Evolutionary conservation across 2,797 vertebrate genomes (phyloP).

Genomic region (Phaenicophaeus curvirostris): DNA sequence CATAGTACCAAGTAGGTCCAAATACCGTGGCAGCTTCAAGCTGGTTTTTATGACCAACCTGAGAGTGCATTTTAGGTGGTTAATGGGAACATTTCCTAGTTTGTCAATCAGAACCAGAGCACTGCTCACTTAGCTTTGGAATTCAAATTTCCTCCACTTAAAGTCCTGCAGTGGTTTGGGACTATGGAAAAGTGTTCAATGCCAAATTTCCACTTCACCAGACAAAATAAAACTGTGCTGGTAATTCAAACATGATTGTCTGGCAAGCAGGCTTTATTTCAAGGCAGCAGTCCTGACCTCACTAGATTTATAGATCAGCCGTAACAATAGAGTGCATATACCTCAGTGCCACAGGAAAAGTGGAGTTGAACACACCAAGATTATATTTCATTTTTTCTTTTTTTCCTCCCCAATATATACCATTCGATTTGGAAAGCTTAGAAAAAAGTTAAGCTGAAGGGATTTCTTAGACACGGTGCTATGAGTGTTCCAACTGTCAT

Average conservation of each 20-base stretch:
- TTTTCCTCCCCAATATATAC: not conserved
- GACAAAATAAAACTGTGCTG: constrained; percentile 77
- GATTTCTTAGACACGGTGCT: not conserved
- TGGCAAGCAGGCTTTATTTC: constrained; percentile 67
- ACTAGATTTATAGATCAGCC: constrained; percentile 66
- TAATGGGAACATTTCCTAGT: constrained; percentile 69
- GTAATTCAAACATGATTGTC: constrained; percentile 64
- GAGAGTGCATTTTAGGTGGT: constrained; percentile 62
- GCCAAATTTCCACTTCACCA: constrained; percentile 75
- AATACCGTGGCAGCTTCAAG: constrained; percentile 27
- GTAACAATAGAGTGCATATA: constrained; percentile 20
- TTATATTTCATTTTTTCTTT: constrained; percentile 45
- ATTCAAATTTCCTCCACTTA: constrained; percentile 69
- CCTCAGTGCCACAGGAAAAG: constrained; percentile 57
- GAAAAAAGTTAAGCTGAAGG: not conserved
- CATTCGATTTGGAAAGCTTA: not conserved
- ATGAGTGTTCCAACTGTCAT: not conserved
- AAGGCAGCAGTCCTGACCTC: constrained; percentile 63
- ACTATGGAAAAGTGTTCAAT: constrained; percentile 56
- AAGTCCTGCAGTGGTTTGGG: constrained; percentile 73
- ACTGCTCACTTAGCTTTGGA: constrained; percentile 50
- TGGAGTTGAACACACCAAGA: not conserved
- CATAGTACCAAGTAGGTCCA: not conserved
- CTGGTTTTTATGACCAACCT: constrained; percentile 67
- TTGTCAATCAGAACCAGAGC: constrained; percentile 70